Percentiles rank a stretch among this genome's conserved stretches.
Evolutionary conservation across 35 echinoderm and acorn worm species (phyloP).

Genomic region (Lytechinus pictus): DNA sequence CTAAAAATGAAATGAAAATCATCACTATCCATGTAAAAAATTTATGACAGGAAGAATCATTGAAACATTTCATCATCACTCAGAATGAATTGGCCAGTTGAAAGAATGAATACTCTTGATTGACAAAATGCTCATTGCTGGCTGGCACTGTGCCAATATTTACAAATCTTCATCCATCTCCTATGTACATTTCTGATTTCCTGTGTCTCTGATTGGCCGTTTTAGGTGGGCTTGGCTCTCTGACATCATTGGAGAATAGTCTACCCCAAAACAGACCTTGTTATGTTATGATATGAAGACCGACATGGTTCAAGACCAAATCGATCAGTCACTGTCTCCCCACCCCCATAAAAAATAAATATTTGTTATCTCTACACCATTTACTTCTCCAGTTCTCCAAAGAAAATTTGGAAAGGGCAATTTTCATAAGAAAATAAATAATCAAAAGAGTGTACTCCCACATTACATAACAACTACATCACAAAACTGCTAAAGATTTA

Average conservation of each 20-base stretch:
- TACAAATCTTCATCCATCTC: not conserved
- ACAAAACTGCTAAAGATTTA: too few relatives aligned
- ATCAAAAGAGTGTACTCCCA: too few relatives aligned
- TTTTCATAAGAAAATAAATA: too few relatives aligned
- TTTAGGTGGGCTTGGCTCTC: not conserved
- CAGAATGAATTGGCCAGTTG: not conserved
- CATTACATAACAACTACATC: too few relatives aligned
- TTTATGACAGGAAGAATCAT: not conserved
- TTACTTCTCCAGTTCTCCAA: too few relatives aligned
- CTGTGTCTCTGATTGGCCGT: not conserved
- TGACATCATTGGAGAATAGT: not conserved
- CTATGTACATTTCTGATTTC: not conserved
- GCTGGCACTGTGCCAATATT: not conserved
- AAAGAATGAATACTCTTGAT: not conserved
- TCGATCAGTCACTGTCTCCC: too few relatives aligned
- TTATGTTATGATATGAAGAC: too few relatives aligned
- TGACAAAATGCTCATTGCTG: not conserved
- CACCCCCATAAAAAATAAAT: too few relatives aligned
- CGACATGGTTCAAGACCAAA: too few relatives aligned
- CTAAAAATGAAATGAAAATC: not conserved
- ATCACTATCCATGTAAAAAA: not conserved
- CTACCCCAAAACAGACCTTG: not conserved
- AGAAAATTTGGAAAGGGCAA: too few relatives aligned
- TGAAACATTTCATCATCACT: not conserved
- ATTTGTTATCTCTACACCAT: too few relatives aligned